A percentile compares a stretch with the other conserved stretches of the same genome.
Evolutionary conservation across 2,888 invertebrate species (phyloP).

Genomic region (Pharmacophagus antenor): DNA sequence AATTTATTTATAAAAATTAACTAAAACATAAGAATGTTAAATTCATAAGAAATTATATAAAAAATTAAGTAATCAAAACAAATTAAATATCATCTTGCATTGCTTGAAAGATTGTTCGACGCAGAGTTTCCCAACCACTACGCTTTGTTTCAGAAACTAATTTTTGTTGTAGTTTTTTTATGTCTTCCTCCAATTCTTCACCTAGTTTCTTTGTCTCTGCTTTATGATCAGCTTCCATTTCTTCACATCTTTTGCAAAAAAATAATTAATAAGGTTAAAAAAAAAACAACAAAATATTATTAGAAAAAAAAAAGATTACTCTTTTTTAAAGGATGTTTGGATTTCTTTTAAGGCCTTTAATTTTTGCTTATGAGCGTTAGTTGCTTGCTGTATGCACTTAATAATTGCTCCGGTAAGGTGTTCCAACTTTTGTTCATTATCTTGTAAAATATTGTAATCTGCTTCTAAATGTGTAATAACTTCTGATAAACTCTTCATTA

Average conservation of each 20-base stretch:
- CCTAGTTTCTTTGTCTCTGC: constrained; percentile 56
- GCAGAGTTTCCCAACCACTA: constrained; percentile 60
- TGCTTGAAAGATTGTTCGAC: constrained; percentile 60
- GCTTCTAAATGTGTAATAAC: constrained; percentile 53
- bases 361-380: constrained; percentile 58
- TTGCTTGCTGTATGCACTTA: constrained; percentile 64
- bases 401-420: constrained; percentile 55
- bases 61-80: neutral
- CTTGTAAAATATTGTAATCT: constrained; percentile 60
- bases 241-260: constrained; percentile 52
- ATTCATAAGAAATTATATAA: too few relatives aligned
- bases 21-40: too few relatives aligned
- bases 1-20: too few relatives aligned
- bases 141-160: constrained; percentile 62
- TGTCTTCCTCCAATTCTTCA: constrained; percentile 60
- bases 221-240: constrained; percentile 55
- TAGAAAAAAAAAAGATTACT: constrained; percentile 43
- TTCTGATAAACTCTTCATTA: constrained; percentile 54
- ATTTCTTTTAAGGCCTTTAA: constrained; percentile 58
- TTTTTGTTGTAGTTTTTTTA: constrained; percentile 60
- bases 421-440: constrained; percentile 66
- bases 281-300: constrained; percentile 23
- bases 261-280: neutral
- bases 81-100: constrained; percentile 63
- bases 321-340: constrained; percentile 53